phyloP scores from a whole-genome alignment of 1,140 invertebrate genomes.

The Diploscapter pachys region DNA sequence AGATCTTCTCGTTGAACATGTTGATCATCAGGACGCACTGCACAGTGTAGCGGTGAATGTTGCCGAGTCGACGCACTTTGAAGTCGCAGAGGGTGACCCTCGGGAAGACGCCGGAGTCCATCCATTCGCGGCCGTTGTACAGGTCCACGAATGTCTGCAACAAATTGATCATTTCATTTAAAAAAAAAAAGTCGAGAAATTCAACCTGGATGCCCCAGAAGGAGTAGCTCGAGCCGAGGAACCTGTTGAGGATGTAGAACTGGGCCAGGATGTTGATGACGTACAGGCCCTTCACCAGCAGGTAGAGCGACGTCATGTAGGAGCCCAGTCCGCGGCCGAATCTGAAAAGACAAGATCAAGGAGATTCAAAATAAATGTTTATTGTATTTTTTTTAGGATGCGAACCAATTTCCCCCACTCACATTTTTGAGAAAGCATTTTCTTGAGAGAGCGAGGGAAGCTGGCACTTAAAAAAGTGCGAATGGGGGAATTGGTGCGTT shows the following conservation, averaged over 20 bases:
- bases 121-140: conserved; percentile 50
- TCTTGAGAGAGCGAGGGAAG: too few species aligned
- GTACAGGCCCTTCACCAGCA: conserved; percentile 63
- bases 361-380: background rate
- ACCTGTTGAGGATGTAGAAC: conserved; percentile 63
- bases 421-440: too few species aligned
- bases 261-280: conserved; percentile 62
- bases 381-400: too few species aligned
- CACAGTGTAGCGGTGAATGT: conserved; percentile 44
- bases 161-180: background rate
- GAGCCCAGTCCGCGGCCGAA: conserved; percentile 62
- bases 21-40: conserved; percentile 61
- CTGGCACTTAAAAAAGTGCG: too few species aligned
- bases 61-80: conserved; percentile 43
- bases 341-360: background rate
- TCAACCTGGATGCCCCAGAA: conserved; percentile 59
- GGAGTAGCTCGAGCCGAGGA: conserved; percentile 62
- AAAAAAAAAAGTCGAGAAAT: too few species aligned
- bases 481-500: too few species aligned
- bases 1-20: conserved; percentile 62
- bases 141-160: conserved; percentile 38
- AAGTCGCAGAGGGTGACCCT: conserved; percentile 56
- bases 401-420: too few species aligned
- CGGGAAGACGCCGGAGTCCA: conserved; percentile 31
- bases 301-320: conserved; percentile 63